Evolutionary conservation across 1,140 invertebrate species (phyloP).

Genomic region (Radopholus similis): DNA sequence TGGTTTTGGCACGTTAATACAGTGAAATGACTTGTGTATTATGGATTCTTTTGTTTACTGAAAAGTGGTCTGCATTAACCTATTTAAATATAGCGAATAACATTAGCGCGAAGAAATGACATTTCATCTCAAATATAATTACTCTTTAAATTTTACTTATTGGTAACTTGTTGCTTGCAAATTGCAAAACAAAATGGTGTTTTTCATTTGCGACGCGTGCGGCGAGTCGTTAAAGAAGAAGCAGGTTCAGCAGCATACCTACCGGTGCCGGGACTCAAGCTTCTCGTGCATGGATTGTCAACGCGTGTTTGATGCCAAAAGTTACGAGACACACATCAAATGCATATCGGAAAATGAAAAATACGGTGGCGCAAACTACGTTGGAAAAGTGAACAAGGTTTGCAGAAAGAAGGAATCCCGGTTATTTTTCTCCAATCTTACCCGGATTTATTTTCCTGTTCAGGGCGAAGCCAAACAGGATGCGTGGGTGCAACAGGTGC

Average conservation of each 20-base stretch:
- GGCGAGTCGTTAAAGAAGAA: conserved; percentile 83
- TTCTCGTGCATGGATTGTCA: conserved; percentile 83
- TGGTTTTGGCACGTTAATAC: no score
- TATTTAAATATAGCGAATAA: no score
- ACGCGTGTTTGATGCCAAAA: conserved; percentile 71
- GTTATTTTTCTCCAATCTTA: conserved; percentile 18
- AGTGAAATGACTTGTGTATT: no score
- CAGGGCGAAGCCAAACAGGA: conserved; percentile 86
- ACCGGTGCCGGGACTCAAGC: conserved; percentile 59
- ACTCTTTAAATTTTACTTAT: no score
- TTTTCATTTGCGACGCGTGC: conserved; percentile 84
- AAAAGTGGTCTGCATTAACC: no score
- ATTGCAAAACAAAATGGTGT: conserved; percentile 70
- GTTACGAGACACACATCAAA: conserved; percentile 78
- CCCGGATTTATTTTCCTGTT: conserved; percentile 10
- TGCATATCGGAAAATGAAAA: conserved; percentile 85
- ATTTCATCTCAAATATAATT: no score
- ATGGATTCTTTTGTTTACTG: no score
- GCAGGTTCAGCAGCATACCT: conserved; percentile 80
- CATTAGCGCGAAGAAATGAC: no score
- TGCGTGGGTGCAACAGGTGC: conserved; percentile 78
- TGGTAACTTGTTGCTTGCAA: no score
- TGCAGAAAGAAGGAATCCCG: not conserved
- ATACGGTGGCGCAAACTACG: conserved; percentile 79
- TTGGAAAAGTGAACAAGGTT: conserved; percentile 66